Base-by-base conservation (phyloP, 2,888 invertebrate genomes). In the Zaprionus bogoriensis region DNA sequence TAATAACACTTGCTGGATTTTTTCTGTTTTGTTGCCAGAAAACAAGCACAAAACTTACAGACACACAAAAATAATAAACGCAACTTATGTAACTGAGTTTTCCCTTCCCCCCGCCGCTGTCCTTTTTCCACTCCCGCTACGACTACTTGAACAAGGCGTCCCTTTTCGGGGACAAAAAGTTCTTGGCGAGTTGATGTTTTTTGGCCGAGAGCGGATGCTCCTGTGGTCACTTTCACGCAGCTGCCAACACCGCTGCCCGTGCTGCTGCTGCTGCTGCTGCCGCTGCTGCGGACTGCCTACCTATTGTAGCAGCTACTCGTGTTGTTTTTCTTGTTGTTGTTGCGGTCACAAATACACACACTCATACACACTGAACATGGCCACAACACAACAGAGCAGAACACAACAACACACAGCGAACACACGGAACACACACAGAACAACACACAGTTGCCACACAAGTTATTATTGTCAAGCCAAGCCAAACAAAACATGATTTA, bases 401-500 rank as follows among this genome's bases (percentile, higher is more conserved):
- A 46, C 39, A 30, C 12, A 27, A 79, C 83, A 69, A 65, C 80
- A 77, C 77, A 82, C 64, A 50, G 6, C 5, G 9, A 5, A 17
- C 36, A 32, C 4, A 17, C 42, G 28, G 60, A 66, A 65, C 73
- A 48, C 38, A 27, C 52, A 59, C 62, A 81, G 80, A 74, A 73
- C 3, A 3, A 38, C 46, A 46, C 39, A 30, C 12, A 27, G 81
- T 17, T 32, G 7, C 14, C 32, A 36, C 67, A 77, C 77, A 80
- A 87, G 85, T 80, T 82, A 82, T 82, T 82, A 84, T 80, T 80
- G 86, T 83, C 86, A 80, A 77, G 87, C 71, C 83, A 65, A 83
- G 80, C 74, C 83, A 83, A 83, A 80, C 86, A 80, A 85, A 80
- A 81, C 84, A 82, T 82, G 82, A 82, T 82, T 82, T 82, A 82